Percentiles rank a stretch among this genome's conserved stretches.
phyloP scores from a whole-genome alignment of 2,797 vertebrate genomes.

The Lophius americanus region DNA sequence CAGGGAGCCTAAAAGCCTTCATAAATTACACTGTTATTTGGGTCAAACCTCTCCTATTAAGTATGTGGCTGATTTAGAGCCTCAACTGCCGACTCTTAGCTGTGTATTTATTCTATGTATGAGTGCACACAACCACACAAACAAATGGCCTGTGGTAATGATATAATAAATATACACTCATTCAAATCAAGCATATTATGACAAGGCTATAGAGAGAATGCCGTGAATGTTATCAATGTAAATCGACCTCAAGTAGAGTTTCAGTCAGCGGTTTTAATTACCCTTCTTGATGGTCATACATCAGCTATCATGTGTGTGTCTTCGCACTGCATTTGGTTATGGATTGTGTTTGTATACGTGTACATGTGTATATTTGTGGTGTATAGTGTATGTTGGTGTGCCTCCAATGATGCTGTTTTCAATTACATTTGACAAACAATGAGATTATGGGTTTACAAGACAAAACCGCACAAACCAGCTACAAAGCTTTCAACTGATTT shows the following conservation, averaged over 20 bases:
- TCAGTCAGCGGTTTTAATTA: slow-evolving; percentile 48
- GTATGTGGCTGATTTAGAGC: slow-evolving; percentile 71
- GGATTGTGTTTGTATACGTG: slow-evolving; percentile 11
- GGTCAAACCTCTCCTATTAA: slow-evolving; percentile 79
- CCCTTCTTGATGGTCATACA: slow-evolving; percentile 62
- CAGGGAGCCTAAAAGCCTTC: slow-evolving; percentile 78
- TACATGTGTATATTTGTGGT: too few species aligned
- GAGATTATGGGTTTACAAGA: slow-evolving; percentile 52
- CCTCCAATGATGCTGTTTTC: slow-evolving; percentile 48
- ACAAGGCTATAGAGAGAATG: slow-evolving; percentile 12
- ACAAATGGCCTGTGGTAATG: slow-evolving; percentile 15
- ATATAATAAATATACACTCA: slow-evolving; percentile 30
- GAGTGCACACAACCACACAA: slow-evolving; percentile 14
- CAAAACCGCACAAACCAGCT: slow-evolving; percentile 19
- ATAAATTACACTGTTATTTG: slow-evolving; percentile 80
- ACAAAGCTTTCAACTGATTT: slow-evolving; percentile 12
- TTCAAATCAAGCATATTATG: slow-evolving; percentile 24
- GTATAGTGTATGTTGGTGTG: slow-evolving; percentile 10
- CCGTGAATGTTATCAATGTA: slow-evolving; percentile 12
- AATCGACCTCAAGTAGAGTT: slow-evolving; percentile 44
- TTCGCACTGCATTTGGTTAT: slow-evolving; percentile 1
- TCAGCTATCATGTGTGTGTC: slow-evolving; percentile 39
- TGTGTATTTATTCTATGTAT: slow-evolving; percentile 30
- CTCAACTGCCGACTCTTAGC: slow-evolving; percentile 39
- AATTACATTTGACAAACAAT: slow-evolving; percentile 54